A percentile compares a stretch with the other conserved stretches of the same genome.
These are phyloP conservation scores for Orycteropus afer DNA, from an alignment of 2,113 vertebrate species.

Conservation along the genomic window DNA sequence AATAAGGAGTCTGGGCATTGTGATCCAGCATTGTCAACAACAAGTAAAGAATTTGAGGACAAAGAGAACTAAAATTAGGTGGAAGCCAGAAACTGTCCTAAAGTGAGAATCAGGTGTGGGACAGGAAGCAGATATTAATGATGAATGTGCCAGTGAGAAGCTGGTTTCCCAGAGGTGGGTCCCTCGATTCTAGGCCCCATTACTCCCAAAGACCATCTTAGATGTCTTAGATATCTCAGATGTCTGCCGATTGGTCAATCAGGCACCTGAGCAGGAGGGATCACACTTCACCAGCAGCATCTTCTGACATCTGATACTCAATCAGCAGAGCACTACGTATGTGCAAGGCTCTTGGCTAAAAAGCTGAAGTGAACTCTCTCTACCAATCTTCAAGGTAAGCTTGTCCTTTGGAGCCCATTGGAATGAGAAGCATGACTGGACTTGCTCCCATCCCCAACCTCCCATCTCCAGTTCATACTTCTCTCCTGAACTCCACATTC, in stretches of 20 bases:
- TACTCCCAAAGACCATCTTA: neutral
- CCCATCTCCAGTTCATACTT: neutral
- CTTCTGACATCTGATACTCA: neutral
- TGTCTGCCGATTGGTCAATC: neutral
- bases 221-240: too few species aligned
- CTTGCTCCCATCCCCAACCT: neutral
- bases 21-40: fast-evolving
- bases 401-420: neutral
- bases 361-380: fast-evolving
- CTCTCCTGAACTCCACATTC: neutral
- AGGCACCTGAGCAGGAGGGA: neutral
- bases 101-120: neutral
- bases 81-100: neutral
- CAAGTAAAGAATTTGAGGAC: neutral
- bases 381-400: neutral
- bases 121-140: neutral
- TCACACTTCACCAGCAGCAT: neutral
- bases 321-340: neutral
- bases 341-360: neutral
- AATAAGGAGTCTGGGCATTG: neutral
- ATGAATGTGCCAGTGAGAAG: neutral
- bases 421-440: neutral
- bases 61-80: neutral
- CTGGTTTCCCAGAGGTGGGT: neutral
- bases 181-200: neutral